Evolutionary conservation across 1,140 invertebrate genomes (phyloP).

Genomic region (Micrasema longulum): DNA sequence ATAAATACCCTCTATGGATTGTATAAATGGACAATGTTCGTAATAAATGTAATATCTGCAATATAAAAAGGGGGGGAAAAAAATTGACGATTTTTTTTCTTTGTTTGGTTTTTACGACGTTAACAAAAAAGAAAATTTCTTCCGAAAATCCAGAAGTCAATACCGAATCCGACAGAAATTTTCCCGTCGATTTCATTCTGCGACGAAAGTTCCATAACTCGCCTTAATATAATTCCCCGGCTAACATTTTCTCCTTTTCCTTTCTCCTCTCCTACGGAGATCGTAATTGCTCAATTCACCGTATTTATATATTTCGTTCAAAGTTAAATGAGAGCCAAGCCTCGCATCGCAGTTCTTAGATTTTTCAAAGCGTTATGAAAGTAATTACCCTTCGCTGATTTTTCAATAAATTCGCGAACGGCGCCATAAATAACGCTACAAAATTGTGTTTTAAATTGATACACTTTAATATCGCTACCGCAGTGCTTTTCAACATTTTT

Average conservation of each 20-base stretch:
- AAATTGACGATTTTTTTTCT: too few relatives aligned
- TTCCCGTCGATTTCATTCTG: too few relatives aligned
- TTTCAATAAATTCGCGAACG: slow-evolving; percentile 35
- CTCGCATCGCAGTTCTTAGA: slow-evolving; percentile 1
- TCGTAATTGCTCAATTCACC: not conserved
- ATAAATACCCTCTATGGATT: too few relatives aligned
- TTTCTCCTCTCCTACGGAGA: not conserved
- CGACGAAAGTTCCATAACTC: not conserved
- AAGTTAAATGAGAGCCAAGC: not conserved
- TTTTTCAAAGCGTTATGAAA: slow-evolving; percentile 1
- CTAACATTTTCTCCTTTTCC: not conserved
- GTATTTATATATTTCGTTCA: not conserved
- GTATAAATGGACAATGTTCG: too few relatives aligned
- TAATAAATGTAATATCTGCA: too few relatives aligned
- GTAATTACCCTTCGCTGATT: slow-evolving; percentile 23
- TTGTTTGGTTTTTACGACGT: too few relatives aligned
- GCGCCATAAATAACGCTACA: slow-evolving; percentile 23
- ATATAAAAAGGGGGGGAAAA: too few relatives aligned
- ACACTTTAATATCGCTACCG: slow-evolving; percentile 25
- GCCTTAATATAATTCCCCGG: not conserved
- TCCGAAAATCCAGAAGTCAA: too few relatives aligned
- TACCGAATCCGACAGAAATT: too few relatives aligned
- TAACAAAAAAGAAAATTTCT: too few relatives aligned
- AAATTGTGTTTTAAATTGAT: slow-evolving; percentile 31
- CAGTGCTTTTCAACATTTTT: too few relatives aligned